Evolutionary conservation across 2,113 vertebrate genomes (phyloP), one percentile per base, ranked within the genome.

Genomic region (Neotragus moschatus): DNA sequence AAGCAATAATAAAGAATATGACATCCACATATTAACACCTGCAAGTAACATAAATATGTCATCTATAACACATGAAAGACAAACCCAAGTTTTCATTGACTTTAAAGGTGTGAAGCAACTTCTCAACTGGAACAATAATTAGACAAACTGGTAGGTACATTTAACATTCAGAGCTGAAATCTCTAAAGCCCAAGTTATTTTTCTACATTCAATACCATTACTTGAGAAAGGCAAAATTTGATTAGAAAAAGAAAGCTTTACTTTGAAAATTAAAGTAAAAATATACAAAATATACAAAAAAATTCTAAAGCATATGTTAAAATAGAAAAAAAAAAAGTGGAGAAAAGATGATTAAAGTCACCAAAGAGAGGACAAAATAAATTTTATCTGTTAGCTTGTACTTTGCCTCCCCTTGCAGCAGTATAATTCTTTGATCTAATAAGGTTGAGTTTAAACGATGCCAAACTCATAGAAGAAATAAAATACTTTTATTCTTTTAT

Each of bases 211-310:
- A 45, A 45, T 3, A 49, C 9, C n/a, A 30, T 55, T 85, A 88
- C 45, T 94, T 88, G 6, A 91, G 30, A 66, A 95, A 92, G 56
- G 13, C 23, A 90, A 88, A 4, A 14, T 49, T 39, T 75, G 21
- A 84, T 79, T 86, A 43, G 36, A 39, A 58, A 91, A 87, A 58
- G 4, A 39, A 49, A 88, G 0, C 14, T 53, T 91, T 47, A 73
- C 23, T 91, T 96, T 85, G 30, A 85, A 96, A 96, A 61, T 84
- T 81, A 77, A 94, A 94, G 43, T 92, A 36, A 90, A 91, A 89
- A 75, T 85, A 66, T 21, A 60, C 2, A 28, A n/a, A n/a, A n/a
- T n/a, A n/a, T n/a, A n/a, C n/a, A n/a, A n/a, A n/a, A n/a, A n/a
- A n/a, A 84, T 97, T 90, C 58, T 36, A 81, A 30, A 90, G 77